A percentile compares a stretch with the other conserved stretches of the same genome.
Evolutionary conservation across 2,888 invertebrate genomes (phyloP).

Genomic region (Conistra vaccinii): DNA sequence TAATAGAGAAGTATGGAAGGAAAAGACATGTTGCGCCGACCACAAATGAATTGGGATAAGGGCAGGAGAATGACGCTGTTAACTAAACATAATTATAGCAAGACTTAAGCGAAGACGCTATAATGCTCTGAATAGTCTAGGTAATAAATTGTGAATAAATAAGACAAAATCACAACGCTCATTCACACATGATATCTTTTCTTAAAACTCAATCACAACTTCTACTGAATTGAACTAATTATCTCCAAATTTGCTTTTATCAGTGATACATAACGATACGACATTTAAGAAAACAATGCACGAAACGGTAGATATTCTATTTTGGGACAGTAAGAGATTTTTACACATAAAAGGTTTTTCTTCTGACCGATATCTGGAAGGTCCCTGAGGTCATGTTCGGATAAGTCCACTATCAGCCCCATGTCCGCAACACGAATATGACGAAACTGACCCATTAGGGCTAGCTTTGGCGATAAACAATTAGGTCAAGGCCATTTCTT

Average conservation of each 20-base stretch:
- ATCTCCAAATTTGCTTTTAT: constrained; percentile 8
- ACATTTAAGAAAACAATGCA: constrained; percentile 27
- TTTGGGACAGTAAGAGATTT: constrained; percentile 12
- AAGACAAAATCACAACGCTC: not conserved
- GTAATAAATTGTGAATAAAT: not conserved
- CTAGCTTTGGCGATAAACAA: constrained; percentile 54
- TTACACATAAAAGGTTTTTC: constrained; percentile 9
- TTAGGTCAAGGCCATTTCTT: constrained; percentile 70
- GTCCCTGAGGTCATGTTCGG: constrained; percentile 54
- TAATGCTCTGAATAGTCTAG: not conserved
- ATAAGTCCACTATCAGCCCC: constrained; percentile 44
- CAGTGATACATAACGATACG: not conserved
- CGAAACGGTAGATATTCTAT: constrained; percentile 10
- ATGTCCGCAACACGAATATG: constrained; percentile 42
- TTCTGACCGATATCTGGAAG: constrained; percentile 39
- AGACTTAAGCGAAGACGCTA: not conserved
- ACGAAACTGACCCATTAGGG: constrained; percentile 65
- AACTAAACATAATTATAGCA: not conserved
- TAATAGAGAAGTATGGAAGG: not conserved
- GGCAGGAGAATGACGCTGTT: not conserved
- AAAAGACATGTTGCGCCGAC: not conserved
- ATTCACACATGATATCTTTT: not conserved
- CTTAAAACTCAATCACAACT: constrained; percentile 19
- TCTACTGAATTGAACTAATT: not conserved
- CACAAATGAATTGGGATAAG: not conserved